Conservation (phyloP, 2,888 invertebrate species). For the Dorcus parallelipipedus region DNA sequence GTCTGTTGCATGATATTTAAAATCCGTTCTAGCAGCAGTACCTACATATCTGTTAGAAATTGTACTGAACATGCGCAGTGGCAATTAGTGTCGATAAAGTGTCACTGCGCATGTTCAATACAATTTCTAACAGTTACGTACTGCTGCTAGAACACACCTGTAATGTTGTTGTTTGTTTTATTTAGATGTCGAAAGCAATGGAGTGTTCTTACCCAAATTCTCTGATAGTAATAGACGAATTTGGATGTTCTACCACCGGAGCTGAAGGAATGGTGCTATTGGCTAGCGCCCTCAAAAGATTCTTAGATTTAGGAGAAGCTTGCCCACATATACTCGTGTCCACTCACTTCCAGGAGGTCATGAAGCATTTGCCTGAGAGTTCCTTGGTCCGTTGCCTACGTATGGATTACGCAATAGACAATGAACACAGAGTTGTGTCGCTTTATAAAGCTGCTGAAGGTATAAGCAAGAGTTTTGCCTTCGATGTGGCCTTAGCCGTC, state of each 20-base stretch:
- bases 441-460: constrained; percentile 65
- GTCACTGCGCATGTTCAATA: no score
- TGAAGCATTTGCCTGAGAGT: constrained; percentile 56
- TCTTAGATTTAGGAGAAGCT: constrained; percentile 53
- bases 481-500: constrained; percentile 59
- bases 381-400: constrained; percentile 41
- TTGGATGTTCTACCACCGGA: constrained; percentile 80
- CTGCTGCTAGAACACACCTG: no score
- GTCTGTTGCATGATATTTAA: constrained; percentile 45
- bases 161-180: neutral
- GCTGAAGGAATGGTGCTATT: constrained; percentile 74
- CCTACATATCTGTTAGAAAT: no score
- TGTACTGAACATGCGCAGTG: no score
- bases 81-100: no score
- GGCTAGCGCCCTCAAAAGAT: constrained; percentile 64
- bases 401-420: constrained; percentile 36
- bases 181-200: constrained; percentile 69
- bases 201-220: constrained; percentile 63
- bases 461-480: constrained; percentile 61
- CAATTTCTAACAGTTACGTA: no score
- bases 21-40: no score
- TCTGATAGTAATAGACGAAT: constrained; percentile 82
- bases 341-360: constrained; percentile 73
- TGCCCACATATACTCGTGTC: constrained; percentile 76
- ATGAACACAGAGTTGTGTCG: constrained; percentile 56